phyloP scores from a whole-genome alignment of 2,113 vertebrate genomes.

The Platysteira castanea region DNA sequence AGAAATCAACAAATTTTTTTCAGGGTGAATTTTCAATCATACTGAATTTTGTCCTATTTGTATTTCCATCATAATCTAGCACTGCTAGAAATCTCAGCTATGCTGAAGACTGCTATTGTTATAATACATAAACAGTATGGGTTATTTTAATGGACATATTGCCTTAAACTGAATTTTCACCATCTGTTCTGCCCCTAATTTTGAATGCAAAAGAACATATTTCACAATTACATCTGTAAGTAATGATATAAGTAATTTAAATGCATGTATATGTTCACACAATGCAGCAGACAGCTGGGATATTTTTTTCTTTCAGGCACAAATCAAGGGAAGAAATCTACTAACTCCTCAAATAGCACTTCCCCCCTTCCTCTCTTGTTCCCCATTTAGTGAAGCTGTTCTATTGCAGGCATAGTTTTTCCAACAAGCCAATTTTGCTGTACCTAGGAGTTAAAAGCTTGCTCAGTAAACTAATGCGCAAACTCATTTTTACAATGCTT shows the following conservation, averaged over 20 bases:
- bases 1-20: neutral
- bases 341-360: constrained; percentile 18
- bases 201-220: constrained; percentile 78
- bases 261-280: constrained; percentile 80
- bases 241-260: constrained; percentile 83
- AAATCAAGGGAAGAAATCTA: constrained; percentile 66
- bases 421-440: constrained; percentile 22
- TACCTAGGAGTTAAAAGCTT: constrained; percentile 66
- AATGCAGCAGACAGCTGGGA: constrained; percentile 75
- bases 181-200: constrained; percentile 79
- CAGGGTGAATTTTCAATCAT: neutral
- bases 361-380: neutral
- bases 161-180: constrained; percentile 75
- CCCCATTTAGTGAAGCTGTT: constrained; percentile 22
- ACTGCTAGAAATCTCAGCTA: constrained; percentile 6
- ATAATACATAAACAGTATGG: constrained; percentile 66
- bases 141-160: constrained; percentile 78
- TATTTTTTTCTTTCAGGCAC: constrained; percentile 57
- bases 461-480: constrained; percentile 50
- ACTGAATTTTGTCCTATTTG: neutral
- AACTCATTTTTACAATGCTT: constrained; percentile 61
- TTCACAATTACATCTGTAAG: constrained; percentile 85
- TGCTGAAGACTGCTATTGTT: constrained; percentile 60
- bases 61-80: constrained; percentile 32
- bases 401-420: constrained; percentile 23